Evolutionary conservation across 2,797 vertebrate species (phyloP), one percentile per base, ranked within the genome.

Genomic region (Trachops cirrhosus): DNA sequence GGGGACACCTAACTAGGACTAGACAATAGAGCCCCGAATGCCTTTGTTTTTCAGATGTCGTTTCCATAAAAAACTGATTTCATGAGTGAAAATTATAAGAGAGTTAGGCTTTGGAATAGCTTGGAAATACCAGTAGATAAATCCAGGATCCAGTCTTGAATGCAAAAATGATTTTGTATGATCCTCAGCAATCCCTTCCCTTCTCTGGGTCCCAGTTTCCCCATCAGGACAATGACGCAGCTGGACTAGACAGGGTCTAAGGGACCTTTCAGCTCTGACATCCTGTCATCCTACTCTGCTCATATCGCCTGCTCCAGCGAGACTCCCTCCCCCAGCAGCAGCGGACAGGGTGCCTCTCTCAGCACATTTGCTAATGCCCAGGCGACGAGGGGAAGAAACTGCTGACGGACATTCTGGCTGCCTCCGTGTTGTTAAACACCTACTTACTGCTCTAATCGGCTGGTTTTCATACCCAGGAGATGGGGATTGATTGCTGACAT

Each of bases 381-480:
- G 87, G 68, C 5, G 1, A 68, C 41, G 68, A 82, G 74, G 86
- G n/a, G 5, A 44, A 64, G 32, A 95, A 96, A 71, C 22, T 95
- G 97, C 95, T 97, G 95, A 93, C 39, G 9, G 88, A 24, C 1
- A 1, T 78, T 78, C 78, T 93, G 95, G 86, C 74, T 92, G 64
- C 74, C 78, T 67, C 90, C 0, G 32, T 91, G 90, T 92, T 97
- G 89, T 94, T 98, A 96, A 97, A 95, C 86, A 92, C 79, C 95
- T 96, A 95, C 95, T 97, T 94, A 97, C 87, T 73, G 67, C 85
- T 97, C 95, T 97, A 89, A 96, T 97, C 41, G 39, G 85, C 95
- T 97, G 82, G 70, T 97, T 97, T 97, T 95, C 97, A 95, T 0
- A 0, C 89, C 48, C 64, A 84, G 92, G 86, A 96, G 77, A 93